A percentile compares a stretch with the other conserved stretches of the same genome.
Conservation (phyloP, 2,797 vertebrate genomes). For the Setipinna tenuifilis region DNA sequence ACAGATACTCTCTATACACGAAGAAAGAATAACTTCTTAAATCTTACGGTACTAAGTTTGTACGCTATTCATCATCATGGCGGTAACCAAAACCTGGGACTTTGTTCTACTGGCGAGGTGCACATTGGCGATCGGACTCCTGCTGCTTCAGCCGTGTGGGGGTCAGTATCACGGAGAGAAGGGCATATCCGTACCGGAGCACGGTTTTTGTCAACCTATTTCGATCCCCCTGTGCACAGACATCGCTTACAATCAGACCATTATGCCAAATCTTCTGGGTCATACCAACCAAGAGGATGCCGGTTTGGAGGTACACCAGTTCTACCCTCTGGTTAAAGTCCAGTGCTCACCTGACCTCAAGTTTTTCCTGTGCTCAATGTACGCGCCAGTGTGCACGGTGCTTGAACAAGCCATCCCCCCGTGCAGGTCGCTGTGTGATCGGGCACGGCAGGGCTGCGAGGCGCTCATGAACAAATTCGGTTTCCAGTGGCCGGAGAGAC, state of each 20-base stretch:
- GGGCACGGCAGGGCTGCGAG: constrained; percentile 85
- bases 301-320: constrained; percentile 88
- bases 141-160: constrained; percentile 49
- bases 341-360: constrained; percentile 84
- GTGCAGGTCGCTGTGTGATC: constrained; percentile 85
- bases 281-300: constrained; percentile 88
- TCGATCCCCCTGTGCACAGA: constrained; percentile 87
- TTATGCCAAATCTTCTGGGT: constrained; percentile 89
- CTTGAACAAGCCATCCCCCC: constrained; percentile 88
- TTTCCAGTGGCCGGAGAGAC: constrained; percentile 85
- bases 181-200: constrained; percentile 80
- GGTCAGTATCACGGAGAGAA: constrained; percentile 75
- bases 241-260: constrained; percentile 90
- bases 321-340: constrained; percentile 87
- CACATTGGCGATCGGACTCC: constrained; percentile 57
- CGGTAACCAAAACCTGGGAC: constrained; percentile 43
- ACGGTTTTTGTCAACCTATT: constrained; percentile 92
- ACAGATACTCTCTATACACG: neutral
- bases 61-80: constrained; percentile 54
- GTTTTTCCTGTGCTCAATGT: constrained; percentile 94
- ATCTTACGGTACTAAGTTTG: constrained; percentile 13
- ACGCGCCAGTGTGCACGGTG: constrained; percentile 91
- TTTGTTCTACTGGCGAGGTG: constrained; percentile 55
- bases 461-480: constrained; percentile 89
- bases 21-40: neutral